Base-by-base conservation (phyloP, 2,113 vertebrate genomes). In the Oophaga pumilio region DNA sequence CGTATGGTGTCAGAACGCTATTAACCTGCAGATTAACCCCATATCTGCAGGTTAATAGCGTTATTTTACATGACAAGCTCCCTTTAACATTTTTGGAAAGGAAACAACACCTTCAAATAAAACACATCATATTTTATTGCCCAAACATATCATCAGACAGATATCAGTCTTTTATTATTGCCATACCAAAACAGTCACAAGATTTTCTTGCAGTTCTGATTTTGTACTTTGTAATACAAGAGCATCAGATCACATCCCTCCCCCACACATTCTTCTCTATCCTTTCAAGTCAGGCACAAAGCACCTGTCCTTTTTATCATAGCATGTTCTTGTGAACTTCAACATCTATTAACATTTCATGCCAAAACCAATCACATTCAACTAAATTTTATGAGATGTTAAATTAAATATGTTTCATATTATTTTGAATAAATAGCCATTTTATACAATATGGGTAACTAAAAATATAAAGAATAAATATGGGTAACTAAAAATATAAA, bases 191-290 rank as follows among this genome's bases (percentile, higher is more conserved):
- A 80, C 56, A 76, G 43, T n/a, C 10, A 52, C 74, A 80, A 56
- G 53, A 59, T 80, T 80, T 59, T 80, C 24, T 26, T 80, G 56
- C 56, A 33, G 77, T 56, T 80, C 77, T 59, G 17, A 80, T 59
- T 18, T 60, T 11, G 53, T 59, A 14, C 24, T 60, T 80, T 80
- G 77, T 59, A 60, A 59, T 20, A 20, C 8, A 59, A 60, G 26
- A 57, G 28, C 56, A 80, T 60, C 24, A 80, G 77, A 28, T 20
- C 24, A 10, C 53, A 17, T 28, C 77, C 24, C 18, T 33, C 77
- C 77, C 77, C 77, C 24, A 59, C 14, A 80, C 77, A 80, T 24
- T 26, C 77, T 59, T 59, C 14, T 60, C 59, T 80, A 33, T 80
- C 56, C 53, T 28, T 28, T 59, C 77, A 80, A 74, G 43, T 17